These are phyloP conservation scores for Podocnemis expansa DNA, from an alignment of 2,113 vertebrate genomes.

Conservation along the genomic window DNA sequence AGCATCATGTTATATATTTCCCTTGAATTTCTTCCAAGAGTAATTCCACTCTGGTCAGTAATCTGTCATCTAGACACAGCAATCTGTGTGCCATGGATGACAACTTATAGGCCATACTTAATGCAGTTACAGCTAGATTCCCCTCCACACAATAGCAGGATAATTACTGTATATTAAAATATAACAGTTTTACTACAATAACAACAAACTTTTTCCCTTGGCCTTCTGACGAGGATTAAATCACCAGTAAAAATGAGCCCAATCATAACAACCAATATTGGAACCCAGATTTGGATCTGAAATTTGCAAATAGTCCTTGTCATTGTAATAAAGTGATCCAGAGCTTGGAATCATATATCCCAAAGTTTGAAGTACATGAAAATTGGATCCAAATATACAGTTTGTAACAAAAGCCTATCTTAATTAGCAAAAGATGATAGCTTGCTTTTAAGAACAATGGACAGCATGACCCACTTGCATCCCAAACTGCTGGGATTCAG, in stretches of 20 bases:
- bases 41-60: not conserved
- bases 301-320: not conserved
- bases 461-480: not conserved
- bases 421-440: not conserved
- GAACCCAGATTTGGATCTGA: not conserved
- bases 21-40: not conserved
- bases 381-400: not conserved
- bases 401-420: not conserved
- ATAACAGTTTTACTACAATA: not conserved
- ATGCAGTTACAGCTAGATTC: not conserved
- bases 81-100: not conserved
- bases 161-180: not conserved
- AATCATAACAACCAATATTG: not conserved
- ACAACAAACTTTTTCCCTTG: not conserved
- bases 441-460: not conserved
- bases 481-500: not conserved
- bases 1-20: not conserved
- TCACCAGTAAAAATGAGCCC: not conserved
- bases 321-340: not conserved
- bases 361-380: not conserved
- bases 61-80: not conserved
- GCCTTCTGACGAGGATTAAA: not conserved
- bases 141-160: not conserved
- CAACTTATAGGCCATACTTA: not conserved
- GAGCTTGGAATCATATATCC: not conserved